Evolutionary conservation across 2,113 vertebrate species (phyloP).

Genomic region (Formicarius rufipectus): DNA sequence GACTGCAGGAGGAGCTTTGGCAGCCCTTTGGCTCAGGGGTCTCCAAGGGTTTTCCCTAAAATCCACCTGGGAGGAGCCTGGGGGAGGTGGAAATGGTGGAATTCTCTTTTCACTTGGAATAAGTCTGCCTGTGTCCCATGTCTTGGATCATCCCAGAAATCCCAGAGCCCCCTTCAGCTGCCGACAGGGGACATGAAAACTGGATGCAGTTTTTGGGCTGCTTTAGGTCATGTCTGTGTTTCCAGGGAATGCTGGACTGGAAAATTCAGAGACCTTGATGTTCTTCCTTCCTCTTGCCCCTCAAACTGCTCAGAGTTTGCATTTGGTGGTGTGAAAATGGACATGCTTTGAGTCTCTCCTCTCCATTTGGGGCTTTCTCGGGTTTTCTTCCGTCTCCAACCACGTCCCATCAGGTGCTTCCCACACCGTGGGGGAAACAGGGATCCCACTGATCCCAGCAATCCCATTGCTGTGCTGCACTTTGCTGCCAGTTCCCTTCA

Average conservation of each 20-base stretch:
- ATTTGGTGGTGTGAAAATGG: fast-evolving
- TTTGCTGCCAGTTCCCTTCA: constrained; percentile 10
- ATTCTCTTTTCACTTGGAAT: not conserved
- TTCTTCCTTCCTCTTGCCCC: not conserved
- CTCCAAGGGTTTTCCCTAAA: not conserved
- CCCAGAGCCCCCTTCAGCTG: fast-evolving
- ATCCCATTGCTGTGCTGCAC: not conserved
- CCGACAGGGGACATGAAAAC: not conserved
- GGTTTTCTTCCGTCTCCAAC: not conserved
- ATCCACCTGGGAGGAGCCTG: not conserved
- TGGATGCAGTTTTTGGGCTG: not conserved
- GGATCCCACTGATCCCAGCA: not conserved
- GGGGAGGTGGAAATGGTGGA: not conserved
- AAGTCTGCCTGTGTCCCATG: fast-evolving
- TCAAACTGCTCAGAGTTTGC: not conserved
- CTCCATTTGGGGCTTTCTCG: not conserved
- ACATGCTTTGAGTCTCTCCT: not conserved
- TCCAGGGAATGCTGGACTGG: not conserved
- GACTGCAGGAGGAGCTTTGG: not conserved
- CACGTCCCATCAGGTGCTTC: fast-evolving
- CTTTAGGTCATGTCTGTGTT: fast-evolving
- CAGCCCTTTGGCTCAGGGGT: not conserved
- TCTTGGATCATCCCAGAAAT: not conserved
- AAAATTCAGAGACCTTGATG: too few relatives aligned
- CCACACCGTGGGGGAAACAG: too few relatives aligned